A percentile compares a stretch with the other conserved stretches of the same genome.
phyloP scores from a whole-genome alignment of 2,888 invertebrate genomes.

The Odontocerum albicorne region DNA sequence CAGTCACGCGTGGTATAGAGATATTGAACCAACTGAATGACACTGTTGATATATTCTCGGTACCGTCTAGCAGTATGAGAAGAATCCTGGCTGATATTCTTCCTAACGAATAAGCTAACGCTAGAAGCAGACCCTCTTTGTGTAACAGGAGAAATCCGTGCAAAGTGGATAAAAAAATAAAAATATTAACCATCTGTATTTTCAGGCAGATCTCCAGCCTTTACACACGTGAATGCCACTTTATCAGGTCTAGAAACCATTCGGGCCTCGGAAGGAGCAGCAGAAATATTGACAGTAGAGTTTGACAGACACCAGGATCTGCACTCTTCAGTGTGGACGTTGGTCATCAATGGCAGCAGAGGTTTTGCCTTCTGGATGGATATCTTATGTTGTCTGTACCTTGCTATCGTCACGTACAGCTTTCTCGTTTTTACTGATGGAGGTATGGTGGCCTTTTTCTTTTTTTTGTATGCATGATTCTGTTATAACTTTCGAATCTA shows the following conservation, averaged over 20 bases:
- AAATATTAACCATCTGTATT: constrained; percentile 51
- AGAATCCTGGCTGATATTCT: too few species aligned
- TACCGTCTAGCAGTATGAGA: too few species aligned
- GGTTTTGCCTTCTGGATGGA: constrained; percentile 63
- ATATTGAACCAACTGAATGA: too few species aligned
- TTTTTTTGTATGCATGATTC: too few species aligned
- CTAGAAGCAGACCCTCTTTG: too few species aligned
- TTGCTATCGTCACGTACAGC: constrained; percentile 64
- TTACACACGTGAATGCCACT: constrained; percentile 79
- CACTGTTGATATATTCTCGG: too few species aligned
- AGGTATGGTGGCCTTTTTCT: too few species aligned
- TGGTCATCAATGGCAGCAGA: constrained; percentile 51
- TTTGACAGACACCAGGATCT: constrained; percentile 67
- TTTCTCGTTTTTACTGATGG: constrained; percentile 59
- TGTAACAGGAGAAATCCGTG: too few species aligned
- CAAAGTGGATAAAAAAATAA: too few species aligned
- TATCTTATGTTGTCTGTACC: constrained; percentile 58
- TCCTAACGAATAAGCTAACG: too few species aligned
- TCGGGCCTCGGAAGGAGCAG: constrained; percentile 66
- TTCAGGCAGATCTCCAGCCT: constrained; percentile 77
- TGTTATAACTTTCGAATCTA: too few species aligned
- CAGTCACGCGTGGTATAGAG: too few species aligned
- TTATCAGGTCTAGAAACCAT: constrained; percentile 82
- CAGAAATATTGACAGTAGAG: constrained; percentile 66
- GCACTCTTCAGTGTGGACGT: constrained; percentile 67